Evolutionary conservation across 2,113 vertebrate species (phyloP).

Genomic region (Nasalis larvatus): DNA sequence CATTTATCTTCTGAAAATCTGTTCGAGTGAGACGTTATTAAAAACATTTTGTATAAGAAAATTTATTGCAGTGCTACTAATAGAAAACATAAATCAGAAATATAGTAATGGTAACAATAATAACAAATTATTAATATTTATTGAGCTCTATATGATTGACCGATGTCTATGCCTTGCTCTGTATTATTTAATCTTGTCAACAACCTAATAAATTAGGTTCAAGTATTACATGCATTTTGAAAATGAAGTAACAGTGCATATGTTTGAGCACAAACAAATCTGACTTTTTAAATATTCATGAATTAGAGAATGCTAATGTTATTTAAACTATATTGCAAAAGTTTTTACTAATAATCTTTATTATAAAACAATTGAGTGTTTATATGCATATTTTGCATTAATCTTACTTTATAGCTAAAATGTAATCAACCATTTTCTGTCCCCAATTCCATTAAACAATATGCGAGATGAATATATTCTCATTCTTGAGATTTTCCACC

Average conservation of each 20-base stretch:
- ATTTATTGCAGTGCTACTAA: neutral
- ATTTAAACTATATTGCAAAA: neutral
- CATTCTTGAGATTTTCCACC: neutral
- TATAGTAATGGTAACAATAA: neutral
- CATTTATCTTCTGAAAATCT: neutral
- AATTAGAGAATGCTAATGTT: neutral
- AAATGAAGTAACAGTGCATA: neutral
- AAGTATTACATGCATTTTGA: neutral
- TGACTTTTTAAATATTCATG: neutral
- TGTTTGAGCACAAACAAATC: neutral
- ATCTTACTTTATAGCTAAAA: neutral
- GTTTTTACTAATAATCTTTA: neutral
- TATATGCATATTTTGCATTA: neutral
- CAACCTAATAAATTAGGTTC: neutral
- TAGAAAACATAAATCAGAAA: neutral
- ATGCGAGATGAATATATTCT: neutral
- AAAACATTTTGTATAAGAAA: neutral
- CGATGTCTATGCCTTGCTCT: neutral
- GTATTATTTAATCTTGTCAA: neutral
- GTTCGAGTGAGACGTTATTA: neutral
- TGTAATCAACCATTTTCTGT: neutral
- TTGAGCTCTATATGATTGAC: neutral
- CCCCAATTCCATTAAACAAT: neutral
- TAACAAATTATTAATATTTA: neutral
- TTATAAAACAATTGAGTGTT: neutral